phyloP scores from a whole-genome alignment of 2,113 vertebrate species.

The Leucopternis melanops region DNA sequence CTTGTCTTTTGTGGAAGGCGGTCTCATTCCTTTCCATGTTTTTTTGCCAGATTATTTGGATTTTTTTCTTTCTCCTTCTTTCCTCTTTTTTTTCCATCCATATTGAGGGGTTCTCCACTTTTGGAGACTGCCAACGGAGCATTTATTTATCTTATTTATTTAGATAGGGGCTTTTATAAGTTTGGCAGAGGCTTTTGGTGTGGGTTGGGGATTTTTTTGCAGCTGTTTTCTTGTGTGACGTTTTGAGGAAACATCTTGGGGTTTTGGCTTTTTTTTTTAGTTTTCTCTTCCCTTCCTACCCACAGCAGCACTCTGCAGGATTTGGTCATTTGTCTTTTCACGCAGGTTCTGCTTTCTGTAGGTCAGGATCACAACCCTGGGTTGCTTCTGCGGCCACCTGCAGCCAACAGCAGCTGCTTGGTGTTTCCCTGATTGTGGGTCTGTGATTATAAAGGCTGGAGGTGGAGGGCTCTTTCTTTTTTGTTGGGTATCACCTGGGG shows the following conservation, averaged over 20 bases:
- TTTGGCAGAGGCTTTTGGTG: not conserved
- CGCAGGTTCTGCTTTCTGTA: not conserved
- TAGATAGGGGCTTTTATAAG: not conserved
- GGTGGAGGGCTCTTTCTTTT: fast-evolving
- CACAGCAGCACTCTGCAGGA: not conserved
- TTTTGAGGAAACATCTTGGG: not conserved
- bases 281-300: not conserved
- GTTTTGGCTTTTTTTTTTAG: not conserved
- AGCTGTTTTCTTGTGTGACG: not conserved
- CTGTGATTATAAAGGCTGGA: not conserved
- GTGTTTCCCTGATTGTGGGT: not conserved
- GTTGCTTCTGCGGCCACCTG: not conserved
- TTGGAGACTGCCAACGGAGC: not conserved
- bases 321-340: fast-evolving
- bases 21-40: not conserved
- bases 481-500: too few relatives aligned
- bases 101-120: not conserved
- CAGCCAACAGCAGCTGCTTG: not conserved
- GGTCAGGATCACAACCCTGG: fast-evolving
- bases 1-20: not conserved
- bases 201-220: not conserved
- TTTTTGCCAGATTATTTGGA: not conserved
- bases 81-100: fast-evolving
- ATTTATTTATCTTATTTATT: not conserved
- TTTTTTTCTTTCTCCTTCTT: not conserved